These are phyloP conservation scores for Neofelis nebulosa DNA, from an alignment of 2,113 vertebrate genomes.

Conservation along the genomic window DNA sequence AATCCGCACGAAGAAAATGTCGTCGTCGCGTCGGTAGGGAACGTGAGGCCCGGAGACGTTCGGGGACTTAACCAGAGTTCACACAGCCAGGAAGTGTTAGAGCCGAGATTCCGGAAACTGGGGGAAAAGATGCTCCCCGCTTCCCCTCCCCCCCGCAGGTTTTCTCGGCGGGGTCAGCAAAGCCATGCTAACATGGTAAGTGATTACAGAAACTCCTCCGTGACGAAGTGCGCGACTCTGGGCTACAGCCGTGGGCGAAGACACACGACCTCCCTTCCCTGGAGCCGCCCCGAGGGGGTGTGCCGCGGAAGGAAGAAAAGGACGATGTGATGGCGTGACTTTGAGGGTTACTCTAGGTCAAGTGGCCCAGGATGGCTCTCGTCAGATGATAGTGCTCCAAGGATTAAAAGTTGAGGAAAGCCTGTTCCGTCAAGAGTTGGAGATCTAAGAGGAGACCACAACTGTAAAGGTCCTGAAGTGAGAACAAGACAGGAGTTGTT, in stretches of 20 bases:
- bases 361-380: not conserved
- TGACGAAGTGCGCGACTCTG: not conserved
- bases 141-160: not conserved
- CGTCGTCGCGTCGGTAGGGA: not conserved
- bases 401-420: not conserved
- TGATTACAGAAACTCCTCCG: not conserved
- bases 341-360: not conserved
- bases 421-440: not conserved
- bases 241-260: not conserved
- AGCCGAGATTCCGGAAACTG: not conserved
- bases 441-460: not conserved
- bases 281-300: not conserved
- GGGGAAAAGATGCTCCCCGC: not conserved
- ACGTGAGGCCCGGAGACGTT: not conserved
- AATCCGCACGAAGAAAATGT: not conserved
- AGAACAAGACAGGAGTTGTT: not conserved
- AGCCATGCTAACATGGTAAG: not conserved
- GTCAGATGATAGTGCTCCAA: not conserved
- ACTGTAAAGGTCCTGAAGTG: not conserved
- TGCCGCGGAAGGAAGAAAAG: not conserved
- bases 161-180: not conserved
- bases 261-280: not conserved
- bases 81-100: not conserved
- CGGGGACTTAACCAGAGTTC: not conserved
- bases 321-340: not conserved